Conservation (phyloP, 2,797 vertebrate species). For the Fundulus diaphanus region DNA sequence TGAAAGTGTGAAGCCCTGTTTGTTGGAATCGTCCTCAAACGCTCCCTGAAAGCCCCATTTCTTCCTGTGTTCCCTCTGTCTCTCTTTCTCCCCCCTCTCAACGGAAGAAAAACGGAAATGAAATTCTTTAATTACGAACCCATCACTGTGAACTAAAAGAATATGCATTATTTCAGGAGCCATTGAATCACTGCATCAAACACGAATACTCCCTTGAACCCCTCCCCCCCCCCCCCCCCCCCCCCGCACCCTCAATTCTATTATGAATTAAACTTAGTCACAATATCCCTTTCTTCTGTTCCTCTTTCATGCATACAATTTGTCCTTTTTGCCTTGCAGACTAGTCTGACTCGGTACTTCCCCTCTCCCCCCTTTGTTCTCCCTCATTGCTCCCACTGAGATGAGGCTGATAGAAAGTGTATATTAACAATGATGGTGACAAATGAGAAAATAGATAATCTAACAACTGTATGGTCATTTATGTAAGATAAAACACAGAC, state of each 20-base stretch:
- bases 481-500: conserved; percentile 71
- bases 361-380: conserved; percentile 39
- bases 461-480: conserved; percentile 68
- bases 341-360: conserved; percentile 66
- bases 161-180: conserved; percentile 94
- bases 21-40: conserved; percentile 58
- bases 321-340: conserved; percentile 57
- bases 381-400: conserved; percentile 62
- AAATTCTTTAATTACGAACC: conserved; percentile 90
- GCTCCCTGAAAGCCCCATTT: conserved; percentile 35
- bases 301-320: conserved; percentile 9
- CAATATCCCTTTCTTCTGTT: conserved; percentile 37
- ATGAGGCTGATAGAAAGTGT: conserved; percentile 70
- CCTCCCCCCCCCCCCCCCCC: conserved; percentile 3
- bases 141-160: conserved; percentile 93
- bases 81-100: conserved; percentile 25
- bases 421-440: conserved; percentile 69
- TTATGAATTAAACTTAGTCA: conserved; percentile 48
- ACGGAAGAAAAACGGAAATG: conserved; percentile 68
- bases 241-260: conserved; percentile 23
- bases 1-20: conserved; percentile 78
- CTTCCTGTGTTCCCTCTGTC: conserved; percentile 4
- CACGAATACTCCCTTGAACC: conserved; percentile 27
- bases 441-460: conserved; percentile 70
- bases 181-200: conserved; percentile 81